Evolutionary conservation across 2,113 vertebrate genomes (phyloP).

Genomic region (Pantherophis guttatus): DNA sequence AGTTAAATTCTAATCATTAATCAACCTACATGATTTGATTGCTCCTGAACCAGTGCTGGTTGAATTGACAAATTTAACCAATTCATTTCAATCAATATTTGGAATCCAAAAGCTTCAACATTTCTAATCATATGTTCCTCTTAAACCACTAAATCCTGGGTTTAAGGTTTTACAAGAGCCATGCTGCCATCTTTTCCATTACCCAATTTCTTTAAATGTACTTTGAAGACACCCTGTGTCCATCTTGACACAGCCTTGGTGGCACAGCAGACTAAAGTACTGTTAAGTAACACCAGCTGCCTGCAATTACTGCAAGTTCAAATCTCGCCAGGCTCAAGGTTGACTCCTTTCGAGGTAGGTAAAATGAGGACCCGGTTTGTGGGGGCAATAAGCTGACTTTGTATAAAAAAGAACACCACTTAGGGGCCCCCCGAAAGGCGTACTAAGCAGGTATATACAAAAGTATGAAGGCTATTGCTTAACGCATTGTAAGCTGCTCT

Average conservation of each 20-base stretch:
- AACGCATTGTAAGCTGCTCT: too few relatives aligned
- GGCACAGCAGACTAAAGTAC: too few relatives aligned
- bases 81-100: background rate
- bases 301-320: too few relatives aligned
- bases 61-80: background rate
- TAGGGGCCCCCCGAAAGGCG: too few relatives aligned
- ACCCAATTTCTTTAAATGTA: background rate
- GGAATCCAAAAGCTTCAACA: background rate
- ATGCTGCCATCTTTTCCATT: background rate
- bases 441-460: too few relatives aligned
- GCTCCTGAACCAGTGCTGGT: background rate
- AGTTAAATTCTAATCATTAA: background rate
- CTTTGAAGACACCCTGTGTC: background rate
- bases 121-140: background rate
- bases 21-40: background rate
- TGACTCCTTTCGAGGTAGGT: too few relatives aligned
- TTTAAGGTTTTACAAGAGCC: slow-evolving; percentile 61
- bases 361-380: too few relatives aligned
- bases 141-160: slow-evolving; percentile 12
- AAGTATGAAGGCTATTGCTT: too few relatives aligned
- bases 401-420: too few relatives aligned
- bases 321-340: too few relatives aligned
- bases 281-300: too few relatives aligned
- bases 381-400: too few relatives aligned
- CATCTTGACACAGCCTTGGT: background rate